Percentiles rank a stretch among this genome's conserved stretches.
These are phyloP conservation scores for Sebastes iracundus DNA, from an alignment of 2,797 vertebrate species.

Conservation along the genomic window DNA sequence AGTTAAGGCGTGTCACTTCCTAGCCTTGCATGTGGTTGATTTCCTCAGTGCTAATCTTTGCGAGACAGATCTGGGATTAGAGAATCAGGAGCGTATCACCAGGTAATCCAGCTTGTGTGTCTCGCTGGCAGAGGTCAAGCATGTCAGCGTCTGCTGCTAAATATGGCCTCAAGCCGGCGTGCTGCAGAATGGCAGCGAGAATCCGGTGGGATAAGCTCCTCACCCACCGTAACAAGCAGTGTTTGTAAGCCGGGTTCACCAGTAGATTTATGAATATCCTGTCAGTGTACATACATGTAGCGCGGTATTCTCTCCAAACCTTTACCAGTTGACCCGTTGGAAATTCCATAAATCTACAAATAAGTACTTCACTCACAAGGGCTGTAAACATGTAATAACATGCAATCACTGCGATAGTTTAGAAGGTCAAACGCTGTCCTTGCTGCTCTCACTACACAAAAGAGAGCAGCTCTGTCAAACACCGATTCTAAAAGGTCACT, in stretches of 20 bases:
- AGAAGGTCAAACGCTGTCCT: conserved; percentile 35
- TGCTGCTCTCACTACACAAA: not conserved
- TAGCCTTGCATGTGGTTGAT: conserved; percentile 54
- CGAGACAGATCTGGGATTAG: conserved; percentile 79
- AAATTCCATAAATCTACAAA: conserved; percentile 23
- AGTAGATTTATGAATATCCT: conserved; percentile 1
- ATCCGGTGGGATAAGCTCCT: conserved; percentile 62
- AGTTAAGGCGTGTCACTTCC: conserved; percentile 41
- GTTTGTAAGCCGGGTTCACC: conserved; percentile 27
- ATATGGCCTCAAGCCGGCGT: conserved; percentile 57
- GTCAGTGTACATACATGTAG: not conserved
- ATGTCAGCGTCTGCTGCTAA: conserved; percentile 70
- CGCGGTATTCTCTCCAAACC: not conserved
- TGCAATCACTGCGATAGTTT: conserved; percentile 37
- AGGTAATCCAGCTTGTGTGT: conserved; percentile 76
- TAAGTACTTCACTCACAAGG: conserved; percentile 21
- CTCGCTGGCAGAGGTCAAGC: conserved; percentile 72
- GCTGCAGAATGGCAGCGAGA: conserved; percentile 25
- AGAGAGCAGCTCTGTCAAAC: not conserved
- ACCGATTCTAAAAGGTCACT: conserved; percentile 5
- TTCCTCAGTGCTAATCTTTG: conserved; percentile 71
- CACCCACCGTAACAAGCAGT: conserved; percentile 33
- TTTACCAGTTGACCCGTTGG: conserved; percentile 3
- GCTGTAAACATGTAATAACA: conserved; percentile 49
- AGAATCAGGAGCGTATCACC: conserved; percentile 68